A percentile compares a stretch with the other conserved stretches of the same genome.
These are phyloP conservation scores for Cydia strobilella DNA, from an alignment of 1,140 invertebrate genomes.

Conservation along the genomic window DNA sequence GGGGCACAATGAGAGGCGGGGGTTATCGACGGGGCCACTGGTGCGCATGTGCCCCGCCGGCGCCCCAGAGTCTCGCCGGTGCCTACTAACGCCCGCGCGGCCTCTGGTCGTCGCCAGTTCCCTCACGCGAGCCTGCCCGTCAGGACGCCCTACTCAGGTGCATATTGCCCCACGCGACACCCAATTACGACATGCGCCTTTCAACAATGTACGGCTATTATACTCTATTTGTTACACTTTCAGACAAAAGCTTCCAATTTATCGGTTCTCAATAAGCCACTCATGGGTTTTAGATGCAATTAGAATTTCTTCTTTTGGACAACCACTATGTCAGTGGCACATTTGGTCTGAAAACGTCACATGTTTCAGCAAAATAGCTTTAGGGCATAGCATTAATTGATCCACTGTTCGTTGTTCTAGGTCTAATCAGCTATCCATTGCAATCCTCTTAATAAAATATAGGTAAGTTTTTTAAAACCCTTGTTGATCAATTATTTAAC, in stretches of 20 bases:
- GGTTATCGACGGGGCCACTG: slow-evolving; percentile 60
- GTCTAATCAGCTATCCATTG: slow-evolving; percentile 48
- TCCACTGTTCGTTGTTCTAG: slow-evolving; percentile 58
- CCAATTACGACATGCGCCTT: slow-evolving; percentile 34
- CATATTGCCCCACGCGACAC: slow-evolving; percentile 51
- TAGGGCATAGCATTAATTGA: slow-evolving; percentile 39
- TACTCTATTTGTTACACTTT: slow-evolving; percentile 4
- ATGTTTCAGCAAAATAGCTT: not conserved
- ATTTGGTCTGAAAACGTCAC: not conserved
- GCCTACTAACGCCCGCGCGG: slow-evolving; percentile 68
- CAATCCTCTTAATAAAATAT: slow-evolving; percentile 45
- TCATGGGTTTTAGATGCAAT: not conserved
- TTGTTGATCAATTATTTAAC: slow-evolving; percentile 9
- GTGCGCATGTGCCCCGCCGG: slow-evolving; percentile 71
- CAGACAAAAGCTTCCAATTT: slow-evolving; percentile 34
- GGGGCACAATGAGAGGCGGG: slow-evolving; percentile 72
- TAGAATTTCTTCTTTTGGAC: not conserved
- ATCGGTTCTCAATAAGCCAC: not conserved
- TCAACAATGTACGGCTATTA: slow-evolving; percentile 41
- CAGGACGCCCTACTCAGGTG: slow-evolving; percentile 46
- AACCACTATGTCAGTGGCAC: not conserved
- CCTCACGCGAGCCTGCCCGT: slow-evolving; percentile 50
- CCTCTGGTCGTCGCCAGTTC: slow-evolving; percentile 64
- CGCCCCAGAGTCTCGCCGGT: slow-evolving; percentile 72
- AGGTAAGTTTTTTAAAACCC: slow-evolving; percentile 51